Evolutionary conservation across 1,140 invertebrate genomes (phyloP).

Genomic region (Pogonognathellus flavescens): DNA sequence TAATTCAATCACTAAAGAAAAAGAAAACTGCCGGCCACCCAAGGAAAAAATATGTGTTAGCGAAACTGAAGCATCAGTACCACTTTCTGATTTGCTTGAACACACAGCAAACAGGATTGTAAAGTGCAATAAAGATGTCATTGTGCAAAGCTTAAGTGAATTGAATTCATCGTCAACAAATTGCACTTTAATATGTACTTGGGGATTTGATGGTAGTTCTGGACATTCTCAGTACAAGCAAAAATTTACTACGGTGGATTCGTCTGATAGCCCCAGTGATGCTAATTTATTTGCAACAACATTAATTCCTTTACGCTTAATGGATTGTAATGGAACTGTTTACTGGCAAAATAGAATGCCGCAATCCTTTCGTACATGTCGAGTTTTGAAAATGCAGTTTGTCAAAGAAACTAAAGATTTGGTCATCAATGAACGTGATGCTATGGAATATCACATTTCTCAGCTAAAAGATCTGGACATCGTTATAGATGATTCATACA

Average conservation of each 20-base stretch:
- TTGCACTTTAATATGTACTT: no score
- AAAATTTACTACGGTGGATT: neutral
- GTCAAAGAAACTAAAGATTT: constrained; percentile 39
- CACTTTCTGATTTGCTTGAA: neutral
- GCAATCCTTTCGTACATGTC: constrained; percentile 8
- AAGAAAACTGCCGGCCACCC: neutral
- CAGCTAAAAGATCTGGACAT: neutral
- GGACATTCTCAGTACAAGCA: neutral
- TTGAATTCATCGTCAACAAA: no score
- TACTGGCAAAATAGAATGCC: constrained; percentile 34
- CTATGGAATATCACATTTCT: neutral
- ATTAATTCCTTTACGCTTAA: constrained; percentile 20
- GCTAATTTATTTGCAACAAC: constrained; percentile 2
- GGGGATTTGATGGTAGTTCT: no score
- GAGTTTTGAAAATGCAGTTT: neutral
- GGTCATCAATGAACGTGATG: neutral
- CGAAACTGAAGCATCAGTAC: neutral
- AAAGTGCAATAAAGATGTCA: neutral
- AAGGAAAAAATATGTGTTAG: neutral
- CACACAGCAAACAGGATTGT: neutral
- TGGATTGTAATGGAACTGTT: neutral
- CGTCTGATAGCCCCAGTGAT: neutral
- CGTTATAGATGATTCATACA: neutral
- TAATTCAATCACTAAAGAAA: neutral
- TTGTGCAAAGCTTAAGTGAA: no score